Conservation (phyloP, 2,113 vertebrate genomes). For the Pao palembangensis region DNA sequence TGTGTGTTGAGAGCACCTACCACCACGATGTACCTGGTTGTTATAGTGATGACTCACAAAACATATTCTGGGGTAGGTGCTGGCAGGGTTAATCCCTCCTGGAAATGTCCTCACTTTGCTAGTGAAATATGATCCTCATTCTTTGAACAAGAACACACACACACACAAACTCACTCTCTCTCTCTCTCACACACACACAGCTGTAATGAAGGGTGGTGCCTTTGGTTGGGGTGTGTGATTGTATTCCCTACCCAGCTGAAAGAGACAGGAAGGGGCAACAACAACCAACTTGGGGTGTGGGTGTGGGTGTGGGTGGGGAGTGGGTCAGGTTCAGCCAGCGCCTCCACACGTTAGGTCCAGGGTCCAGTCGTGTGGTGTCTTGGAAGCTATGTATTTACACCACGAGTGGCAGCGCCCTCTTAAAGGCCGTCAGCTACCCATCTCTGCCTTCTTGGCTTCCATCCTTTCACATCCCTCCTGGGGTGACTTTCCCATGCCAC, state of each 20-base stretch:
- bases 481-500: constrained; percentile 83
- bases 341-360: constrained; percentile 53
- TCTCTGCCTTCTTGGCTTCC: constrained; percentile 67
- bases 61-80: too few relatives aligned
- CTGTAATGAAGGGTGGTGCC: constrained; percentile 37
- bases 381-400: constrained; percentile 61
- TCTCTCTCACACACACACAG: too few relatives aligned
- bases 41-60: too few relatives aligned
- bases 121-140: too few relatives aligned
- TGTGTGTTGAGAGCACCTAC: too few relatives aligned
- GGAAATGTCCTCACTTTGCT: too few relatives aligned
- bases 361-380: constrained; percentile 56
- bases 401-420: constrained; percentile 47
- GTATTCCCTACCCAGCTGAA: constrained; percentile 20
- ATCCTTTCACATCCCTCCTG: constrained; percentile 64
- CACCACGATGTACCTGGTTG: too few relatives aligned
- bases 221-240: constrained; percentile 16
- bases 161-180: too few relatives aligned
- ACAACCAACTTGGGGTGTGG: constrained; percentile 45
- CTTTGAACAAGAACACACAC: too few relatives aligned
- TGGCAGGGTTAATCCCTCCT: too few relatives aligned
- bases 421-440: constrained; percentile 62
- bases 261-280: constrained; percentile 14
- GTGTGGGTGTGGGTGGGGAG: constrained; percentile 38
- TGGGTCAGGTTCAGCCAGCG: constrained; percentile 65